Base-by-base conservation (phyloP, 2,113 vertebrate species). In the Rhynchopsitta pachyrhyncha region DNA sequence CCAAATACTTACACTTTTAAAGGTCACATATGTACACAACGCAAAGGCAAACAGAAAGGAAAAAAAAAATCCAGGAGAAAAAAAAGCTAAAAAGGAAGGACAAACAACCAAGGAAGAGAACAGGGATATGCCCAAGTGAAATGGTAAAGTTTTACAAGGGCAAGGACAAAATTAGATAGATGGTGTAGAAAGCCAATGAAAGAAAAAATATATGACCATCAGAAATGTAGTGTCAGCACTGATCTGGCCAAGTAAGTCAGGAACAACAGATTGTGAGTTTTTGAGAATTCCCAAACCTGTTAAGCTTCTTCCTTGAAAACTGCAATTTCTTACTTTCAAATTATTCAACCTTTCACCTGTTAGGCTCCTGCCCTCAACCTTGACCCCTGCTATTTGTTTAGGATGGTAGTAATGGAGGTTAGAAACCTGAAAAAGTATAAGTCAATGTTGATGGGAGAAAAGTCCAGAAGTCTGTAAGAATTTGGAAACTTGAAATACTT, bases 261-360 rank as follows among this genome's bases (percentile, higher is more conserved):
- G 87, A 77, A 29, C 47, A 73, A 73, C 66, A 90, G 17, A 68
- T 79, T 85, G 75, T 57, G 77, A 87, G 82, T 70, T 42, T 90
- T 85, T 81, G 52, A 97, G 90, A 96, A 95, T 85, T 95, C 90
- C 44, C 87, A 97, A 97, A 97, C 91, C 93, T 97, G 97, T 91
- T 97, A 97, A 98, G 97, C 87, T 84, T 97, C 97, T 98, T 97
- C 95, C 91, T 91, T 97, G 98, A 97, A 84, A 98, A 96, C 92
- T 93, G 95, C 86, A 95, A 97, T 97, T 98, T 97, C 97, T 97
- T 97, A 97, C 95, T 98, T 99, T 98, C 95, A 97, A 98, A 98
- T 99, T 98, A 98, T 98, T 98, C 98, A 98, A 97, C 98, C 98
- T 99, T 98, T 99, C 98, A 98, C 98, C 98, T 97, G 97, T 94